A percentile compares a stretch with the other conserved stretches of the same genome.
phyloP scores from a whole-genome alignment of 2,113 vertebrate genomes.

The Rhabdornis inornatus region DNA sequence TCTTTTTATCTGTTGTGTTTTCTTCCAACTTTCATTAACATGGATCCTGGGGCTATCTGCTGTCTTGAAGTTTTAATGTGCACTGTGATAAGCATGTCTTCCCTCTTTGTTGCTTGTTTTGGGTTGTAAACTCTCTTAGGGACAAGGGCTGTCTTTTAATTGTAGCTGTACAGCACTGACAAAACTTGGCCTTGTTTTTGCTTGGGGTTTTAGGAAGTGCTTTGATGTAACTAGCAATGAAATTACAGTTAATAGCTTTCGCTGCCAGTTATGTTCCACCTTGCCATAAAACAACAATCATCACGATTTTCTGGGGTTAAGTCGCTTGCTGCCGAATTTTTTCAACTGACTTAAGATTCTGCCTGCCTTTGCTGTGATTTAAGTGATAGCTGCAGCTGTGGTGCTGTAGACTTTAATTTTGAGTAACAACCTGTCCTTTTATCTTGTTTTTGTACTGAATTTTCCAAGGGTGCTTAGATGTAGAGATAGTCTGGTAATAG shows the following conservation, averaged over 20 bases:
- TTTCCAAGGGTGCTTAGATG: not conserved
- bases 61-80: conserved; percentile 44
- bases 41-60: conserved; percentile 32
- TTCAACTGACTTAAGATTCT: not conserved
- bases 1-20: conserved; percentile 39
- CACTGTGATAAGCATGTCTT: not conserved
- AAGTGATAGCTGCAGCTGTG: not conserved
- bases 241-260: not conserved
- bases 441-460: not conserved
- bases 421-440: not conserved
- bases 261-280: conserved; percentile 9
- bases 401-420: not conserved
- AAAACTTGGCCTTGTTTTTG: conserved; percentile 14
- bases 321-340: not conserved
- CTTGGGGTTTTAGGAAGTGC: not conserved
- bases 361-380: not conserved
- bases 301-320: not conserved
- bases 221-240: conserved; percentile 21
- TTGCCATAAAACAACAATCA: not conserved
- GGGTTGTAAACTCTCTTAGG: conserved; percentile 27
- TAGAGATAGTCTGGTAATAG: not conserved
- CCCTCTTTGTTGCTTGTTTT: not conserved
- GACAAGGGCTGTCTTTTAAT: conserved; percentile 21
- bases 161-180: not conserved
- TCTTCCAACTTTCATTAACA: conserved; percentile 24